A percentile compares a stretch with the other conserved stretches of the same genome.
Evolutionary conservation across 2,888 invertebrate species (phyloP).

Genomic region (Athalia cordata): DNA sequence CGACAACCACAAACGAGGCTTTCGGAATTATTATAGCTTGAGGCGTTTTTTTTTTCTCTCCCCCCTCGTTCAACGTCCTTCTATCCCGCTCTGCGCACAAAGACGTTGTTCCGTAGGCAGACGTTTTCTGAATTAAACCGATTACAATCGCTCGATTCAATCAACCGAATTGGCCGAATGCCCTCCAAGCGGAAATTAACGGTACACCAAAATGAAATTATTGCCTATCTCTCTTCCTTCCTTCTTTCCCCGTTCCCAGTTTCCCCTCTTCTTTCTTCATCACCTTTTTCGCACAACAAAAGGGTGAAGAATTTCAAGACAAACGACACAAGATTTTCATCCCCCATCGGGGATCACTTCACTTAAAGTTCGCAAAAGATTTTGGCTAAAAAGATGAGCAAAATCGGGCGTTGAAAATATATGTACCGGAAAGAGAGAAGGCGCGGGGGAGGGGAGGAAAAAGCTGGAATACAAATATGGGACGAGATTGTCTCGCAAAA

Average conservation of each 20-base stretch:
- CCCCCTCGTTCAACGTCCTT: background rate
- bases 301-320: too few relatives aligned
- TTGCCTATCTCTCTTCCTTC: background rate
- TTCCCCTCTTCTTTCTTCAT: too few relatives aligned
- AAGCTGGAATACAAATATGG: too few relatives aligned
- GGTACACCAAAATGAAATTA: slow-evolving; percentile 18
- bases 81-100: background rate
- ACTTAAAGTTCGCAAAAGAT: background rate
- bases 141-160: slow-evolving; percentile 29
- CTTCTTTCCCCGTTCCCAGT: background rate
- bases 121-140: slow-evolving; percentile 31
- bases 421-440: background rate
- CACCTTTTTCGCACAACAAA: background rate
- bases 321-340: too few relatives aligned
- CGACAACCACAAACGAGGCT: background rate
- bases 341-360: too few relatives aligned
- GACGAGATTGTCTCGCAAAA: too few relatives aligned
- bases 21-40: background rate
- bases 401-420: background rate
- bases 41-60: background rate
- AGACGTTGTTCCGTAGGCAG: background rate
- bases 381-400: slow-evolving; percentile 10
- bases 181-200: background rate
- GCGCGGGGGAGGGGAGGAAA: background rate
- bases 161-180: slow-evolving; percentile 19